phyloP scores from a whole-genome alignment of 92 coral and sea anemone species.

The Umimayanthus chanpuru region DNA sequence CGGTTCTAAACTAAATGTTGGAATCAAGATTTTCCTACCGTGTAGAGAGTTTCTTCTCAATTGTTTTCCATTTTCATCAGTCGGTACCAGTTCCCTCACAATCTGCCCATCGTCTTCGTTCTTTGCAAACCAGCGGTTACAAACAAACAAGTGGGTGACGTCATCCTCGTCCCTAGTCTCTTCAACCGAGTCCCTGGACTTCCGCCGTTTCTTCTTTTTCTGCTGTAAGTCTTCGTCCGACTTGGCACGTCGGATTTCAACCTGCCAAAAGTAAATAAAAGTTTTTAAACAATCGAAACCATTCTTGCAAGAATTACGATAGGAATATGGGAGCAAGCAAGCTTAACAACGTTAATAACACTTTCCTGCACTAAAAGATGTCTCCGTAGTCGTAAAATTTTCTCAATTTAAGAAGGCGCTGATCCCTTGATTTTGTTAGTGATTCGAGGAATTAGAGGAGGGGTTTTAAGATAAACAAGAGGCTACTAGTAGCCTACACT shows the following conservation, averaged over 20 bases:
- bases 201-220: constrained; percentile 52
- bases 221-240: constrained; percentile 50
- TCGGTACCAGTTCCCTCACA: constrained; percentile 95
- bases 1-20: neutral
- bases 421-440: no score
- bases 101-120: constrained; percentile 95
- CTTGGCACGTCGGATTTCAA: constrained; percentile 71
- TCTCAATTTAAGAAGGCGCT: no score
- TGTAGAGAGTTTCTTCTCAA: constrained; percentile 69
- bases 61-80: constrained; percentile 79
- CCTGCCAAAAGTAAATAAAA: constrained; percentile 36
- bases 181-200: constrained; percentile 39
- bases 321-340: neutral
- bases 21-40: constrained; percentile 49
- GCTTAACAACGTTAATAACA: neutral
- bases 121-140: constrained; percentile 99
- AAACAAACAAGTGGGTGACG: constrained; percentile 76
- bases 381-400: neutral
- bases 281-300: neutral
- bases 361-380: neutral
- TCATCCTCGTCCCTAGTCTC: constrained; percentile 54
- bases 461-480: no score
- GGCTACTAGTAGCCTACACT: no score
- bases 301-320: neutral
- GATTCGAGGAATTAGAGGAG: no score